phyloP scores from a whole-genome alignment of 2,797 vertebrate species.

The Bradypodion ventrale region DNA sequence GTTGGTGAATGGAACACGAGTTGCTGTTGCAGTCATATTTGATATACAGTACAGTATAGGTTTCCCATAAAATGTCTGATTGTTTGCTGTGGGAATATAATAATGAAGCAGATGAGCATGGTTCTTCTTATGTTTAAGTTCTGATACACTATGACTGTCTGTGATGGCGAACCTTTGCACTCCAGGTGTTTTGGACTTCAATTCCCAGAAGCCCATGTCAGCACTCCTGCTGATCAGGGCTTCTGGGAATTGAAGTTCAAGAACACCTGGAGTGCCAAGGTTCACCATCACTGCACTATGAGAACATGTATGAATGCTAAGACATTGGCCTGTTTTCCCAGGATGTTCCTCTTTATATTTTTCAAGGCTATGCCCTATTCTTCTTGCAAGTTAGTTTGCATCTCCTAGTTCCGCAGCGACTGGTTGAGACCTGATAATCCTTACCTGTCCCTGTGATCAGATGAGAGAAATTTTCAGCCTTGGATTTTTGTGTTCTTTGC shows the following conservation, averaged over 20 bases:
- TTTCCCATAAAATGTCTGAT: background rate
- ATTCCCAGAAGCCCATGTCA: no score
- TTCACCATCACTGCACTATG: no score
- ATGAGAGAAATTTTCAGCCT: slow-evolving; percentile 20
- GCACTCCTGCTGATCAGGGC: no score
- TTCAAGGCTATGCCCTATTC: background rate
- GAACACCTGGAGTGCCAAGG: no score
- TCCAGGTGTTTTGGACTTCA: no score
- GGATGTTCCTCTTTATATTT: background rate
- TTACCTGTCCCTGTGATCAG: slow-evolving; percentile 5
- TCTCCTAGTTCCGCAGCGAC: background rate
- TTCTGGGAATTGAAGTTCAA: no score
- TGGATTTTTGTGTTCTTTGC: slow-evolving; percentile 36
- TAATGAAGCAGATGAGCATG: background rate
- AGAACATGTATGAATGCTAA: no score
- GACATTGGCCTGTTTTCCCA: background rate
- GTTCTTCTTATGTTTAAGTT: background rate
- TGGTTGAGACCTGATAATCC: background rate
- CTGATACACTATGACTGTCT: no score
- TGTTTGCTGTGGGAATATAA: background rate
- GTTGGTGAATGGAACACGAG: background rate
- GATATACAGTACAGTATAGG: no score
- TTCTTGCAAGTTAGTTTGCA: background rate
- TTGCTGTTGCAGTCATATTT: background rate
- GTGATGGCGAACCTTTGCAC: no score